Conservation (phyloP, 1,140 invertebrate genomes). For the Coptotermes formosanus region DNA sequence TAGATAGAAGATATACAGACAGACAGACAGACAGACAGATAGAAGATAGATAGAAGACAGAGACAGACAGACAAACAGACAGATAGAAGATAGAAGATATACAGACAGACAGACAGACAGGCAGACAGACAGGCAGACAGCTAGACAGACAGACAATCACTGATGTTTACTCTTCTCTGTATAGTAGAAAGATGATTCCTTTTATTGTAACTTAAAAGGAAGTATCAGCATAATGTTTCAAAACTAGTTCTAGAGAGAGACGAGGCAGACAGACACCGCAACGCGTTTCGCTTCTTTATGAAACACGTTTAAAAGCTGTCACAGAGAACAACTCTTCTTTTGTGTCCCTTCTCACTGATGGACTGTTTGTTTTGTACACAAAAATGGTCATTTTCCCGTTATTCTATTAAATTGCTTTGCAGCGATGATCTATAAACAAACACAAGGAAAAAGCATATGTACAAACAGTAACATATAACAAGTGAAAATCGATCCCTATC, state of each 20-base stretch:
- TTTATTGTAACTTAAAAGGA: no score
- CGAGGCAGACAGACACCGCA: no score
- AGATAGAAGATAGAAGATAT: no score
- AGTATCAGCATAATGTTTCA: no score
- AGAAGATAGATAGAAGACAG: no score
- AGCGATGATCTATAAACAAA: neutral
- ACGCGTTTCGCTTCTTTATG: no score
- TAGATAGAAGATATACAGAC: neutral
- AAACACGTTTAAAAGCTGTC: no score
- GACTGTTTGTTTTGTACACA: neutral
- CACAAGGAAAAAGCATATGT: neutral
- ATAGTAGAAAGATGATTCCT: no score
- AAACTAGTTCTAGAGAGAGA: no score
- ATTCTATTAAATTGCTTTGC: neutral
- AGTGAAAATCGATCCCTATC: neutral
- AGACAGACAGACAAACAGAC: no score
- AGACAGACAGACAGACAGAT: neutral
- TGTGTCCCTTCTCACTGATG: neutral
- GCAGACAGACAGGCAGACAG: neutral
- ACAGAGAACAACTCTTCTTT: no score
- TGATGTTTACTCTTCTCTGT: no score
- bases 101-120: neutral
- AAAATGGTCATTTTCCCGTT: neutral
- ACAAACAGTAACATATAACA: neutral
- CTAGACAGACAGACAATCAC: neutral